Evolutionary conservation across 92 coral and sea anemone species (phyloP).

Genomic region (Parazoanthus darwini): DNA sequence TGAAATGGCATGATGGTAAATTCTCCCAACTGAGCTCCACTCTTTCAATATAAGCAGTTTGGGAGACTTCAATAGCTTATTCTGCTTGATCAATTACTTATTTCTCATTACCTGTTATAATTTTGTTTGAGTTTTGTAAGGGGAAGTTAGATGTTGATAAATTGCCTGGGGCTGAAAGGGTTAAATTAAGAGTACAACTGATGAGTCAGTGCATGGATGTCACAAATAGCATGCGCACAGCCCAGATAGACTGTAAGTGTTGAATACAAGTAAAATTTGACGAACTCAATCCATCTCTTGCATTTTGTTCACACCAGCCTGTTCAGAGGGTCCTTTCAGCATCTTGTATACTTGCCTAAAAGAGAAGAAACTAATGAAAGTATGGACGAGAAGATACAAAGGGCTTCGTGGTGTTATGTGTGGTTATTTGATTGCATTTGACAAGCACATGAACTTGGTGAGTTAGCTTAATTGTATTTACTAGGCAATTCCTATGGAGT

Average conservation of each 20-base stretch:
- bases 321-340: slow-evolving; percentile 89
- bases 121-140: too few species aligned
- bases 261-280: not conserved
- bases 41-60: too few species aligned
- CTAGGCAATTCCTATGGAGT: too few species aligned
- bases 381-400: slow-evolving; percentile 91
- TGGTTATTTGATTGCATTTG: slow-evolving; percentile 97
- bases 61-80: too few species aligned
- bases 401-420: slow-evolving; percentile 90
- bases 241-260: not conserved
- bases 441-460: slow-evolving; percentile 97
- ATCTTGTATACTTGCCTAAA: slow-evolving; percentile 86
- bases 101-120: too few species aligned
- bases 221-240: not conserved
- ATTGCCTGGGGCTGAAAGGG: too few species aligned
- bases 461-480: slow-evolving; percentile 33
- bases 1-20: too few species aligned
- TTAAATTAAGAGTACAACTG: too few species aligned
- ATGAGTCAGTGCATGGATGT: too few species aligned
- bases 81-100: too few species aligned
- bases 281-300: not conserved
- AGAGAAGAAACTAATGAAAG: slow-evolving; percentile 78
- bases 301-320: slow-evolving; percentile 52
- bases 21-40: too few species aligned
- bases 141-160: too few species aligned